Evolutionary conservation across 2,797 vertebrate species (phyloP), one percentile per base, ranked within the genome.

Genomic region (Tragelaphus oryx): DNA sequence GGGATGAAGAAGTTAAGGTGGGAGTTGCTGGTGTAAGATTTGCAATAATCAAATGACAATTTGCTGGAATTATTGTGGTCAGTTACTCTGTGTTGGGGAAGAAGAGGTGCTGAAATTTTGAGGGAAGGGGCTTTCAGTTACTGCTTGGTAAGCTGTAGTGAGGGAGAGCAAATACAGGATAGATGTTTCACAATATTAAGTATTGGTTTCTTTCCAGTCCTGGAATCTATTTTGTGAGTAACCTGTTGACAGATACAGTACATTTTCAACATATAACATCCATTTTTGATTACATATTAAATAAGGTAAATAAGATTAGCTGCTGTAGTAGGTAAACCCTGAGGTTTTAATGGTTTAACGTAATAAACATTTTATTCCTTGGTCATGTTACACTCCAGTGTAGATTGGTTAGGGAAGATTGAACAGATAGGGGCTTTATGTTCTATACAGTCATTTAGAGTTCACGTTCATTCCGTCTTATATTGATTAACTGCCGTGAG

Each of bases 21-120:
- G 50, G 55, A 93, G 33, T 90, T 90, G 30, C 26, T 80, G 22
- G 28, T 55, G 2, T 79, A 44, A 79, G 33, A 81, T 93, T 20
- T 85, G 33, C 71, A 76, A 1, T 82, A 76, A 94, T 65, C 41
- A 95, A 71, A 37, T 41, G 22, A 24, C 55, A 90, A 2, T 74
- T 95, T 85, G 37, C 24, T 88, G 37, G 5, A 85, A n/a, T 96
- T 93, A 68, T 81, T 95, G 20, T 90, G 76, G n/a, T 85, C 62
- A 88, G 16, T 50, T 86, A 30, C 37, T 88, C 74, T 88, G 28
- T 55, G 37, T 75, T 28, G 7, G 22, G 9, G 74, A 55, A 41
- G 33, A 22, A 81, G 37, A 8, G 17, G 65, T 54, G 44, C 57
- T 88, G 65, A 85, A 85, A 68, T 54, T n/a, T 88, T 89, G 6